Base-by-base conservation (phyloP, 2,797 vertebrate species). In the Anableps anableps region DNA sequence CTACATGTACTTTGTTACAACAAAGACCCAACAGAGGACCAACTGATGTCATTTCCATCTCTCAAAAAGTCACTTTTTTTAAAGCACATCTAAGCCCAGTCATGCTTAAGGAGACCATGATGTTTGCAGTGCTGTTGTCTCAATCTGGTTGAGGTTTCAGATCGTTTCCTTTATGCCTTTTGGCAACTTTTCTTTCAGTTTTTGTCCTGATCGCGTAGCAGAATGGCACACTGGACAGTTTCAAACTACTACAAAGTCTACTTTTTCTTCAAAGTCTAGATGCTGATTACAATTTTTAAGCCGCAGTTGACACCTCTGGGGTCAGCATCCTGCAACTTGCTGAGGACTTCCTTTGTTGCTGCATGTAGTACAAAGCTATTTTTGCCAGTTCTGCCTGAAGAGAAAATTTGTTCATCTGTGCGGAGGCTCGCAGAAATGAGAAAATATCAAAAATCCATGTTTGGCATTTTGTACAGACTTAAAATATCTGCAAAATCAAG, bases 1-100 rank as follows among this genome's bases (percentile, higher is more conserved):
- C 93, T 91, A 93, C 90, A 93, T 94, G 93, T 95, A 93, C 94
- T 92, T 93, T 91, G 88, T 93, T 92, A 88, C 87, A 90, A 93
- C 90, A 84, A 84, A 91, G 86, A 93, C 89, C 92, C 91, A 86
- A 89, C 89, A 92, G 91, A 94, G 94, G 94, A 96, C 95, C 94
- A 96, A 95, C 90, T 82, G 89, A 93, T 93, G 94, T 95, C 91
- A 82, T 84, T 92, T 85, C 87, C 86, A 88, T 92, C 87, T 87
- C 83, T 86, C 81, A 84, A 85, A 85, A 83, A 74, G 36, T 89
- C 90, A 84, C 85, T 19, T 62, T 34, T 70, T 92, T 86, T 78
- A 79, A 89, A 92, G 91, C 86, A 92, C 88, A 91, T 87, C 82
- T 85, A 70, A 88, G 88, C 85, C 80, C 75, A 58, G 83, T 86